A percentile compares a stretch with the other conserved stretches of the same genome.
These are phyloP conservation scores for Drosophila ustulata DNA, from an alignment of 2,888 invertebrate species.

Conservation along the genomic window DNA sequence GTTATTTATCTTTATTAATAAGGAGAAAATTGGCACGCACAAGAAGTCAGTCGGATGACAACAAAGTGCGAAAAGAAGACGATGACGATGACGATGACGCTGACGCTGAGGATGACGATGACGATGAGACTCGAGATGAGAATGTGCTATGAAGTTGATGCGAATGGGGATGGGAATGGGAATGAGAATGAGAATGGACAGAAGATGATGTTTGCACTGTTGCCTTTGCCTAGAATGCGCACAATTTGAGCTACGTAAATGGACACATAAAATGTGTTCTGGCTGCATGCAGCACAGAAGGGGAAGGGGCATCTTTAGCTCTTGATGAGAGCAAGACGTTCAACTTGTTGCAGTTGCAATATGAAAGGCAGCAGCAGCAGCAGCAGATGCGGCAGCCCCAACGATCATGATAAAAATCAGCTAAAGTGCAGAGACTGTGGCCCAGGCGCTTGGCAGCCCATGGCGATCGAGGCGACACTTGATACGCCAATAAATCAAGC, in stretches of 20 bases:
- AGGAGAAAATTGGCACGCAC: slow-evolving; percentile 78
- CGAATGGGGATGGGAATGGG: slow-evolving; percentile 11
- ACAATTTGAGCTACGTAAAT: slow-evolving; percentile 77
- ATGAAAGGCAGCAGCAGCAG: slow-evolving; percentile 49
- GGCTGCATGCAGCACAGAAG: slow-evolving; percentile 3
- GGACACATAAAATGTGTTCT: slow-evolving; percentile 76
- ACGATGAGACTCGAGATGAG: slow-evolving; percentile 27
- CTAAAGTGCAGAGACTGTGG: slow-evolving; percentile 47
- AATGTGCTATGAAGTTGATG: slow-evolving; percentile 12
- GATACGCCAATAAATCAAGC: slow-evolving; percentile 85
- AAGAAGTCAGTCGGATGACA: slow-evolving; percentile 68
- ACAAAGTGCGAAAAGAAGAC: slow-evolving; percentile 52
- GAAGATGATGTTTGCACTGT: slow-evolving; percentile 22
- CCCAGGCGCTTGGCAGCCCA: slow-evolving; percentile 7
- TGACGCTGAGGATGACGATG: slow-evolving; percentile 14
- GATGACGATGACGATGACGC: slow-evolving; percentile 19
- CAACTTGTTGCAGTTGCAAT: slow-evolving; percentile 49
- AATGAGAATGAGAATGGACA: slow-evolving; percentile 29
- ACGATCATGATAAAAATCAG: slow-evolving; percentile 70
- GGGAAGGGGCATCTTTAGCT: slow-evolving; percentile 22
- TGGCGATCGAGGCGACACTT: slow-evolving; percentile 75
- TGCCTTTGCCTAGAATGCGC: slow-evolving; percentile 64
- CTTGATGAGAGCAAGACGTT: slow-evolving; percentile 59
- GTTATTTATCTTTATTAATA: slow-evolving; percentile 82
- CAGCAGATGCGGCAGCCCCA: slow-evolving; percentile 26